phyloP scores from a whole-genome alignment of 2,113 vertebrate species.

The Maccullochella peelii region DNA sequence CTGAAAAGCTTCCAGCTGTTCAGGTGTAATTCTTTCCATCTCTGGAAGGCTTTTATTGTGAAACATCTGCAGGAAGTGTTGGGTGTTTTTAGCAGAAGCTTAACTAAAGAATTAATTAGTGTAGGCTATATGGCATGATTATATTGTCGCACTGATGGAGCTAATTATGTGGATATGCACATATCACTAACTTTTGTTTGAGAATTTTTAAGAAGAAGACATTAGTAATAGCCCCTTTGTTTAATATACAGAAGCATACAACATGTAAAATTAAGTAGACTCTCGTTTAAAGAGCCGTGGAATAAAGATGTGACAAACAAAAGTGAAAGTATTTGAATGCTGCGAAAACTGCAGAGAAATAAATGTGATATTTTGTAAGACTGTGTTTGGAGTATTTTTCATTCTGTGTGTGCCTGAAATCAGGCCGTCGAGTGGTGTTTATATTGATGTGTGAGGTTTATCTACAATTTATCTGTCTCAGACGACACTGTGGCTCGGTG shows the following conservation, averaged over 20 bases:
- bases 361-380: slow-evolving; percentile 14
- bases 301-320: slow-evolving; percentile 1
- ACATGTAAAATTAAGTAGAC: neutral
- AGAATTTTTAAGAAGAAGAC: neutral
- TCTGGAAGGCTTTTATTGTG: slow-evolving; percentile 1
- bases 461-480: slow-evolving; percentile 47
- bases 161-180: neutral
- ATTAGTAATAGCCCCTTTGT: neutral
- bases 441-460: slow-evolving; percentile 50
- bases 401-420: slow-evolving; percentile 24
- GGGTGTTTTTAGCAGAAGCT: neutral
- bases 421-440: slow-evolving; percentile 25
- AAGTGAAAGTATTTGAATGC: neutral
- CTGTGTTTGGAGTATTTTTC: slow-evolving; percentile 17
- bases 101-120: neutral
- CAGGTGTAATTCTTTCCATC: neutral
- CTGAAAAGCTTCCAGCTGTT: neutral
- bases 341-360: neutral
- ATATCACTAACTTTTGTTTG: neutral
- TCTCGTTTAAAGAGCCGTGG: neutral
- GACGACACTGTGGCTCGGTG: neutral
- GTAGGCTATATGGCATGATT: neutral
- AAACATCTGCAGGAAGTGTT: slow-evolving; percentile 6
- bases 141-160: too few relatives aligned
- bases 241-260: neutral